Evolutionary conservation across 1,140 invertebrate species (phyloP), one percentile per base, ranked within the genome.

Genomic region (Yoshiicerus persimilis): DNA sequence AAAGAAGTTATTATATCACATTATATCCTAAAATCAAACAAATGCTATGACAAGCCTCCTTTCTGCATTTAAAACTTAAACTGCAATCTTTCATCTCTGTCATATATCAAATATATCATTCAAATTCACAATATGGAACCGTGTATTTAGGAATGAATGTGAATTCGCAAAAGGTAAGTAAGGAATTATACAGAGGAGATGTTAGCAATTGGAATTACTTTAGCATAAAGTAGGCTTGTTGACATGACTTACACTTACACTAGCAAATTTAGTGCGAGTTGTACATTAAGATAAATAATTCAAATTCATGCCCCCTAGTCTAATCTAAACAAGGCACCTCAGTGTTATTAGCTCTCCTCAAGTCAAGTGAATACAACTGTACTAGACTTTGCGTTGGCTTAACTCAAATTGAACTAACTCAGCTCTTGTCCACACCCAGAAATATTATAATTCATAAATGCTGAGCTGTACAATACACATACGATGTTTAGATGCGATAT

Each of bases 401-500:
- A 56, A 16, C 47, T 56, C 47, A 56, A 56, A 56, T 16, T 4
- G 16, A 56, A 56, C 3, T 56, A 20, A 36, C 13, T 77, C 75
- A n/a, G 75, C 75, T n/a, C 75, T 16, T 1, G 75, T 80, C 75
- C 75, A 80, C 75, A 80, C 75, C 75, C 75, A 38, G 75, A 80
- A 80, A 80, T 80, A 80, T 80, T 80, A 80, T 80, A 80, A 80
- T 80, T 80, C 75, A 80, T 80, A 80, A 80, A 80, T 23, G 27
- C 27, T 56, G 47, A n/a, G 16, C 20, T 56, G 6, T 5, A 16
- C 20, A 56, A 56, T n/a, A n/a, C 8, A 56, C 20, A 56, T 56
- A 56, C 47, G 47, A 56, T 56, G 47, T n/a, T 56, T 56, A n/a
- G 47, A 56, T 56, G 47, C 8, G 47, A 56, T 56, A 56, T 56